These are phyloP conservation scores for Oscheius sp. DNA, from an alignment of 2,888 invertebrate species.

Conservation along the genomic window DNA sequence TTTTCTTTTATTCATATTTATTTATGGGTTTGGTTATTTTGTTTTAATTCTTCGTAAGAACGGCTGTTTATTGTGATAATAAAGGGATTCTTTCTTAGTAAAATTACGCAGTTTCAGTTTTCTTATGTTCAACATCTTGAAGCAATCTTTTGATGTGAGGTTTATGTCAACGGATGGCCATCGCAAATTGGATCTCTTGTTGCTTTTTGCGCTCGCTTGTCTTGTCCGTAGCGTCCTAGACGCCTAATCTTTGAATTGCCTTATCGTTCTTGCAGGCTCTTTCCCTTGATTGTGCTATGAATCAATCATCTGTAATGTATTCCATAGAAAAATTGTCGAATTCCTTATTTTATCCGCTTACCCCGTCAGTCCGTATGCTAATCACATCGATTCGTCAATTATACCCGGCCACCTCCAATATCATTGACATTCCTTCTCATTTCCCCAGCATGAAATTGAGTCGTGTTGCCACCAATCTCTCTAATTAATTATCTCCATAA, in stretches of 20 bases:
- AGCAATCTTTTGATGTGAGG: background rate
- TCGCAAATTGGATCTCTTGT: background rate
- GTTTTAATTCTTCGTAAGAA: conserved; percentile 13
- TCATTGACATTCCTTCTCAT: background rate
- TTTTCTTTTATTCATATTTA: conserved; percentile 27
- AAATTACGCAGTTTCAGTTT: background rate
- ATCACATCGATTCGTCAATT: background rate
- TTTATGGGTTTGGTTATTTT: conserved; percentile 17
- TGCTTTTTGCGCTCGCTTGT: background rate
- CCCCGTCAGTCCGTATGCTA: background rate
- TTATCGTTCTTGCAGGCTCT: background rate
- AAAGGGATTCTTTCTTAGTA: background rate
- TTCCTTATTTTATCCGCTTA: conserved; percentile 4
- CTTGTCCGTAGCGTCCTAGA: background rate
- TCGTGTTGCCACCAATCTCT: conserved; percentile 34
- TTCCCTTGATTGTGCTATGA: conserved; percentile 5
- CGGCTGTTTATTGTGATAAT: conserved; percentile 22
- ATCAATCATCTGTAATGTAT: conserved; percentile 7
- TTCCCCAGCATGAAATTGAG: conserved; percentile 10
- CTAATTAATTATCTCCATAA: conserved; percentile 9
- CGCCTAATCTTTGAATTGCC: conserved; percentile 13
- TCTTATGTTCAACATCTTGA: background rate
- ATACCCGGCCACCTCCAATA: background rate
- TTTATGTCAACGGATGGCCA: background rate
- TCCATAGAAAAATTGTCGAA: background rate